Percentiles rank a stretch among this genome's conserved stretches.
Evolutionary conservation across 2,888 invertebrate species (phyloP).

Genomic region (Tromatobia lineatoria): DNA sequence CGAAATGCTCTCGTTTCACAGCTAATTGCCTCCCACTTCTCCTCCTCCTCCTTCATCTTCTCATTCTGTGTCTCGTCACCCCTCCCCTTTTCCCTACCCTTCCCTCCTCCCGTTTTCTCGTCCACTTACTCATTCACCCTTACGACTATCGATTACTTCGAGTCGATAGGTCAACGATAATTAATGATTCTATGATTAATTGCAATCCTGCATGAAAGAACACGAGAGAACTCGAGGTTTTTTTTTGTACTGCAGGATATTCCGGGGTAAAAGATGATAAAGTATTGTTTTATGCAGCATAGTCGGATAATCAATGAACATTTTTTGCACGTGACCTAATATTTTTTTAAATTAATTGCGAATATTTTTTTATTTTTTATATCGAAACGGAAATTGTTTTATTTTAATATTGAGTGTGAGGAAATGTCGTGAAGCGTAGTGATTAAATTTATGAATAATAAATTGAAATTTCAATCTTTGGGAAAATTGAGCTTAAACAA

Average conservation of each 20-base stretch:
- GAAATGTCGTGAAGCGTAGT: neutral
- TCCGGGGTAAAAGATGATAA: neutral
- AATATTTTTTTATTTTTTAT: too few relatives aligned
- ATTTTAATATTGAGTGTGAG: neutral
- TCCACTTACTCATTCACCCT: conserved; percentile 33
- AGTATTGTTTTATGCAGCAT: neutral
- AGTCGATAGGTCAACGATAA: conserved; percentile 50
- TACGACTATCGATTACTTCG: conserved; percentile 53
- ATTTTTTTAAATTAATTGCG: neutral
- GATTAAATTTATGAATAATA: too few relatives aligned
- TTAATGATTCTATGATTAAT: conserved; percentile 55
- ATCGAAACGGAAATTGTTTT: neutral
- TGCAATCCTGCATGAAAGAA: conserved; percentile 11
- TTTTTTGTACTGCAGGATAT: neutral
- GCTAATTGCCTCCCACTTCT: conserved; percentile 64
- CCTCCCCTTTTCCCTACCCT: conserved; percentile 55
- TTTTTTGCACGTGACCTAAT: neutral
- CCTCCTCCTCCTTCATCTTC: conserved; percentile 23
- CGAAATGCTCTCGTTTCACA: conserved; percentile 67
- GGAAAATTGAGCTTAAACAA: too few relatives aligned
- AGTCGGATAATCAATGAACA: neutral
- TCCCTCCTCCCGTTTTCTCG: conserved; percentile 36
- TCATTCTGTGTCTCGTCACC: conserved; percentile 18
- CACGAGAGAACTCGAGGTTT: neutral
- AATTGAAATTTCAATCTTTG: too few relatives aligned